Evolutionary conservation across 2,888 invertebrate genomes (phyloP).

Genomic region (Cantharis lateralis): DNA sequence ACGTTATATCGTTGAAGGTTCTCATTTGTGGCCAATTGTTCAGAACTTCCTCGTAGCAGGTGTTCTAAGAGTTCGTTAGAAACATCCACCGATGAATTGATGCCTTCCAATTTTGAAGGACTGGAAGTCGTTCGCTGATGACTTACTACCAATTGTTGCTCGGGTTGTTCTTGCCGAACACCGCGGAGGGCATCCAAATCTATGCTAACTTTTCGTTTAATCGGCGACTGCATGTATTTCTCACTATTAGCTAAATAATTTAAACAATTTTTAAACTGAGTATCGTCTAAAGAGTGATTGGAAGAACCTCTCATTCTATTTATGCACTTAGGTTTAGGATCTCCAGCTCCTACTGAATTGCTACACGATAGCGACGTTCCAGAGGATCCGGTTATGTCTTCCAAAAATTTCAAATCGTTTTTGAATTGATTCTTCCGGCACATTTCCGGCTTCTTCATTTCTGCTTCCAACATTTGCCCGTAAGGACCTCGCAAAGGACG

Average conservation of each 20-base stretch:
- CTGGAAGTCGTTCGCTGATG: constrained; percentile 81
- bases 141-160: constrained; percentile 58
- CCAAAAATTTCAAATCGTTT: constrained; percentile 63
- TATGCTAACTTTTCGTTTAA: constrained; percentile 49
- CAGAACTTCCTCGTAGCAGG: constrained; percentile 78
- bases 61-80: constrained; percentile 75
- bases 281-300: constrained; percentile 63
- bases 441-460: constrained; percentile 73
- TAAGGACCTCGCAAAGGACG: constrained; percentile 76
- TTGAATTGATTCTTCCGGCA: constrained; percentile 60
- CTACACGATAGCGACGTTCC: constrained; percentile 42
- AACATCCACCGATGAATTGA: constrained; percentile 55
- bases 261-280: constrained; percentile 46
- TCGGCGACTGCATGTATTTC: constrained; percentile 37
- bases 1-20: constrained; percentile 49
- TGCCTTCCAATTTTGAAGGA: constrained; percentile 75
- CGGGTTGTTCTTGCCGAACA: constrained; percentile 48
- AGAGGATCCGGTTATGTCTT: constrained; percentile 52
- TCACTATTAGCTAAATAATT: constrained; percentile 33
- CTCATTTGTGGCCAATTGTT: constrained; percentile 69
- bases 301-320: constrained; percentile 55
- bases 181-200: constrained; percentile 54
- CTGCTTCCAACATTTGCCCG: constrained; percentile 80
- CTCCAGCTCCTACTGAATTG: constrained; percentile 41
- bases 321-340: constrained; percentile 44